A percentile compares a stretch with the other conserved stretches of the same genome.
phyloP scores from a whole-genome alignment of 1,140 invertebrate genomes.

The Berghia stephanieae region DNA sequence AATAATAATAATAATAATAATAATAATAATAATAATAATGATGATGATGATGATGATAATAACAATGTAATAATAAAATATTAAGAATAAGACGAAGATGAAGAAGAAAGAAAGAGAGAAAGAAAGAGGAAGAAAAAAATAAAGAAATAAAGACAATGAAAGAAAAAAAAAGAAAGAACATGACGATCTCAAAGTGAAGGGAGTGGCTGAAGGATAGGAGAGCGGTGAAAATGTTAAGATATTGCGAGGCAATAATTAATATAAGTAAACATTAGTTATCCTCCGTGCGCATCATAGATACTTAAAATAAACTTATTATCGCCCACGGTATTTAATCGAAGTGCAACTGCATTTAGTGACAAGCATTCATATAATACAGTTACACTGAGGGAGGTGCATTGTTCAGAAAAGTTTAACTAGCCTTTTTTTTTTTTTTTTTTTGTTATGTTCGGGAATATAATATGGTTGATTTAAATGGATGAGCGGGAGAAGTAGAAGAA shows the following conservation, averaged over 20 bases:
- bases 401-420: too few relatives aligned
- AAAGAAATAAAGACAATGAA: too few relatives aligned
- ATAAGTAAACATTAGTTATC: neutral
- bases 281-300: neutral
- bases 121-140: constrained; percentile 8
- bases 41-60: neutral
- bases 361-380: too few relatives aligned
- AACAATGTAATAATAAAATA: neutral
- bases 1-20: neutral
- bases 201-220: neutral
- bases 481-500: neutral
- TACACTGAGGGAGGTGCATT: too few relatives aligned
- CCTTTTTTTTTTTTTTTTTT: too few relatives aligned
- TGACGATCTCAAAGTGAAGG: neutral
- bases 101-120: constrained; percentile 1
- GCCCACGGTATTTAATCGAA: too few relatives aligned
- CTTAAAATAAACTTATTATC: neutral
- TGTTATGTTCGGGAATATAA: too few relatives aligned
- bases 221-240: neutral
- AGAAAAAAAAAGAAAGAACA: neutral
- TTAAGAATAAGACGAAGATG: neutral
- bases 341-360: too few relatives aligned
- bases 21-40: neutral
- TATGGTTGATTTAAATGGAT: neutral
- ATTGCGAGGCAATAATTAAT: neutral